Evolutionary conservation across 37 sponge, comb jelly and placozoan genomes (phyloP).

Genomic region (Bolinopsis microptera): DNA sequence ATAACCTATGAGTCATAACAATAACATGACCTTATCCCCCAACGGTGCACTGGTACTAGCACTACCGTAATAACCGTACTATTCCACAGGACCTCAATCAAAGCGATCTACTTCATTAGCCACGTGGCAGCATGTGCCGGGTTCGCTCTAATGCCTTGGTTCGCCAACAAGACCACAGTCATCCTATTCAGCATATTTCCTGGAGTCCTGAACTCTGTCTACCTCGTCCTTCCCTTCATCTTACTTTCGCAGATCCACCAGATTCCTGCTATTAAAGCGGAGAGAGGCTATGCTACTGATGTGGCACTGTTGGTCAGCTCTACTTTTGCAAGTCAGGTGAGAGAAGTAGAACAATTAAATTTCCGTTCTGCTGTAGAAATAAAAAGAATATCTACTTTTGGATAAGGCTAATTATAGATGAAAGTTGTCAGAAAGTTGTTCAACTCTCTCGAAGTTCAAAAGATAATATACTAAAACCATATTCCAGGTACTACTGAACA

Average conservation of each 20-base stretch:
- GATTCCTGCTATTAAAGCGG: slow-evolving; percentile 33
- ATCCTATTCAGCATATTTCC: slow-evolving; percentile 49
- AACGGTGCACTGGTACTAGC: neutral
- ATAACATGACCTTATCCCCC: too few relatives aligned
- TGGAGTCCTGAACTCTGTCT: slow-evolving; percentile 57
- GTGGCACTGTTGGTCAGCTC: slow-evolving; percentile 16
- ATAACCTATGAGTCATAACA: too few relatives aligned
- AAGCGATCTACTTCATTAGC: slow-evolving; percentile 45
- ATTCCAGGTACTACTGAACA: slow-evolving; percentile 29
- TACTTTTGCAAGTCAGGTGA: slow-evolving; percentile 10
- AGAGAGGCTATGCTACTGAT: slow-evolving; percentile 44
- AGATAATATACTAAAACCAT: too few relatives aligned
- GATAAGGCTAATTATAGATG: too few relatives aligned
- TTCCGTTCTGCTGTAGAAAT: too few relatives aligned
- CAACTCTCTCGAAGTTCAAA: too few relatives aligned
- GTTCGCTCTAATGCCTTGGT: slow-evolving; percentile 52
- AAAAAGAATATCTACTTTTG: too few relatives aligned
- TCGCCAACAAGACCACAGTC: neutral
- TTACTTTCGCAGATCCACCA: slow-evolving; percentile 56
- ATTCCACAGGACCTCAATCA: slow-evolving; percentile 22
- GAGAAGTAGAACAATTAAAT: too few relatives aligned
- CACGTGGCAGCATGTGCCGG: neutral
- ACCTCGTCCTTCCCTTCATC: slow-evolving; percentile 64
- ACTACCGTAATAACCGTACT: neutral
- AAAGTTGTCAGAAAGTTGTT: too few relatives aligned